Percentiles rank a stretch among this genome's conserved stretches.
Evolutionary conservation across 2,888 invertebrate genomes (phyloP).

Genomic region (Dexiosoma caninum): DNA sequence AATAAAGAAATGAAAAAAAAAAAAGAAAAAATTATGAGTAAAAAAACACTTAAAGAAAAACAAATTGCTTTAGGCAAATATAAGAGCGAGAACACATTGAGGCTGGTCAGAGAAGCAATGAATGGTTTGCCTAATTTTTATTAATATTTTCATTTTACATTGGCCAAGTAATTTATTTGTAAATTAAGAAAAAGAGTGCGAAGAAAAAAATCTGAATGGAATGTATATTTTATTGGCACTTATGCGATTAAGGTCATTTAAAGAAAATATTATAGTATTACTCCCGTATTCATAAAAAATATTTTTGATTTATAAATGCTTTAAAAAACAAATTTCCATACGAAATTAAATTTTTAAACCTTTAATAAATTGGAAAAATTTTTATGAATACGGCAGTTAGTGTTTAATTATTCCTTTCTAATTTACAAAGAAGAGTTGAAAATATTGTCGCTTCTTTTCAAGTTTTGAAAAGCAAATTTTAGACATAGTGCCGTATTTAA

Average conservation of each 20-base stretch:
- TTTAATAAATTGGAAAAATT: too few relatives aligned
- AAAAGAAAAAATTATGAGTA: too few relatives aligned
- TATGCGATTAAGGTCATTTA: conserved; percentile 51
- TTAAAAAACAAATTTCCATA: too few relatives aligned
- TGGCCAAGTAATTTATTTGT: conserved; percentile 47
- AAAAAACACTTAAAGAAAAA: neutral
- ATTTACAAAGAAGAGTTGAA: too few relatives aligned
- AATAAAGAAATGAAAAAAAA: conserved; percentile 4
- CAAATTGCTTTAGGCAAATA: neutral
- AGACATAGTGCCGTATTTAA: too few relatives aligned
- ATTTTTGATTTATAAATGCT: too few relatives aligned
- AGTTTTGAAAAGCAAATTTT: too few relatives aligned
- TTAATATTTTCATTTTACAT: conserved; percentile 57
- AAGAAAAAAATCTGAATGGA: conserved; percentile 1
- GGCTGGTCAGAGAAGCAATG: neutral
- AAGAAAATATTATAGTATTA: neutral
- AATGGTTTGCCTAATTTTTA: conserved; percentile 36
- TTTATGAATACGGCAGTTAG: too few relatives aligned
- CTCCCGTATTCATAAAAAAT: too few relatives aligned
- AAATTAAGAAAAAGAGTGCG: conserved; percentile 33
- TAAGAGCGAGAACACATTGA: neutral
- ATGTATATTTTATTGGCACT: conserved; percentile 43
- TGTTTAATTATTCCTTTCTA: too few relatives aligned
- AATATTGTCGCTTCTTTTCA: too few relatives aligned
- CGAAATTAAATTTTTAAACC: too few relatives aligned